Evolutionary conservation across 2,113 vertebrate species (phyloP).

Genomic region (Oenanthe oenanthe): DNA sequence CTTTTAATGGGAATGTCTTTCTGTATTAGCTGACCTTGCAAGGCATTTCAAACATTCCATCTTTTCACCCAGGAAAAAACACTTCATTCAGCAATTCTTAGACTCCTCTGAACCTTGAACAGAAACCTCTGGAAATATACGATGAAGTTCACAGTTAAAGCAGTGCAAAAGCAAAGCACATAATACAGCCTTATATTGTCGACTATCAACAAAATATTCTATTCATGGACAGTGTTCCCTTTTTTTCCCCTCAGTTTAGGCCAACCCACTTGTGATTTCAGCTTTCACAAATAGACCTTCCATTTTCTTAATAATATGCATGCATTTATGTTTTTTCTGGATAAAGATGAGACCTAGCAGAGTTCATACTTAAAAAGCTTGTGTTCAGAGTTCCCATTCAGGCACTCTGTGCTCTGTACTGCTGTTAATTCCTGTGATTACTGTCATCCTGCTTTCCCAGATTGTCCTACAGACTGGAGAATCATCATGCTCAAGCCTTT

Average conservation of each 20-base stretch:
- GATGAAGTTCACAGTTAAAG: not conserved
- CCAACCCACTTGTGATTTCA: not conserved
- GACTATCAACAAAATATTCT: not conserved
- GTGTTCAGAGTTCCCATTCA: not conserved
- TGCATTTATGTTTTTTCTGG: not conserved
- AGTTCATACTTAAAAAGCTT: not conserved
- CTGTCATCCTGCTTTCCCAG: not conserved
- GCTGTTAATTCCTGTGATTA: not conserved
- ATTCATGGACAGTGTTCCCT: not conserved
- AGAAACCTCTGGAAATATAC: not conserved
- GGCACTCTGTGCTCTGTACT: not conserved
- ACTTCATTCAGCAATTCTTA: not conserved
- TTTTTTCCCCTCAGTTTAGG: not conserved
- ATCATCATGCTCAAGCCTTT: not conserved
- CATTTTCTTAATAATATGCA: not conserved
- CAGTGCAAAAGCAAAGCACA: not conserved
- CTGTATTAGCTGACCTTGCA: not conserved
- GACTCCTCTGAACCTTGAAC: not conserved
- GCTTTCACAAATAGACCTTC: not conserved
- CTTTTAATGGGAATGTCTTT: not conserved
- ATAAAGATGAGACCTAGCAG: not conserved
- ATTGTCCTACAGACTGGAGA: not conserved
- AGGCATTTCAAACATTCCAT: not conserved
- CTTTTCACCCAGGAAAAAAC: slow-evolving; percentile 13
- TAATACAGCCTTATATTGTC: not conserved